Evolutionary conservation across 2,888 invertebrate species (phyloP).

Genomic region (Cataglyphis rosenhaueri): DNA sequence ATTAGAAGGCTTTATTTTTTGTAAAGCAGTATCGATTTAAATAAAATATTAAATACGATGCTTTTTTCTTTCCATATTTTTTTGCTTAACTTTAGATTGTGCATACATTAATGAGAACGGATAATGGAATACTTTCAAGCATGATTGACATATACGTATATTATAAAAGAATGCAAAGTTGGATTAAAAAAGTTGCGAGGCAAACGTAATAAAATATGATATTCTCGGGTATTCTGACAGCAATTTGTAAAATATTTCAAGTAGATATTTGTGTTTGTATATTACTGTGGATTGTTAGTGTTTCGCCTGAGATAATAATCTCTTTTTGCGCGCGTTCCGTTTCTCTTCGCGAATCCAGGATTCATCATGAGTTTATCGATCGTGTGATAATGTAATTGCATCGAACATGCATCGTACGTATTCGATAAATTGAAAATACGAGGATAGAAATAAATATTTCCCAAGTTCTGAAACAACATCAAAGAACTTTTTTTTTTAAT

Average conservation of each 20-base stretch:
- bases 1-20: neutral
- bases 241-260: constrained; percentile 29
- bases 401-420: constrained; percentile 18
- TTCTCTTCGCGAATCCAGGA: constrained; percentile 6
- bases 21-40: neutral
- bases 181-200: neutral
- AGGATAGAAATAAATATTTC: neutral
- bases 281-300: neutral
- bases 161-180: neutral
- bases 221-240: neutral
- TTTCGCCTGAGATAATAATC: constrained; percentile 14
- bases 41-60: neutral
- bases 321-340: neutral
- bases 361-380: constrained; percentile 27
- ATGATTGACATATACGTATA: neutral
- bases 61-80: neutral
- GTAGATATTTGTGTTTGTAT: constrained; percentile 16
- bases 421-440: constrained; percentile 7
- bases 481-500: neutral
- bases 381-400: constrained; percentile 3
- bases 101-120: neutral
- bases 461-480: neutral
- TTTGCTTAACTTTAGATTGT: neutral
- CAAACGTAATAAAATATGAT: neutral
- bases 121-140: neutral